Conservation (phyloP, 2,113 vertebrate species). For the Pangasianodon hypophthalmus region DNA sequence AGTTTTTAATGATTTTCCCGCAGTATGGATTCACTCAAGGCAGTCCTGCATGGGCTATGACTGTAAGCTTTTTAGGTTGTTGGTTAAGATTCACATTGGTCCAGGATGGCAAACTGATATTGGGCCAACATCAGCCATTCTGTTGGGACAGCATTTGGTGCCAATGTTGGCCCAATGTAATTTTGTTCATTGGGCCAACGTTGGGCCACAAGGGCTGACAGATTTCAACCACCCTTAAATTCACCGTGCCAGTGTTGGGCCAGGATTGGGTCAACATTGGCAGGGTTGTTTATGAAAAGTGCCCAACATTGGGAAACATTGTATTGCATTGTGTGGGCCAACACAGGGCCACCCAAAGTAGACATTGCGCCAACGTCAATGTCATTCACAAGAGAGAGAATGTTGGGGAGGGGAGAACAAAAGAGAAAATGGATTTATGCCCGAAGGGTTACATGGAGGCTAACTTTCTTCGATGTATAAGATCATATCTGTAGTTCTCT, state of each 20-base stretch:
- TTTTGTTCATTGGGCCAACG: background rate
- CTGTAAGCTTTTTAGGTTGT: background rate
- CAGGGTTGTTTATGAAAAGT: background rate
- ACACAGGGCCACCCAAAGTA: background rate
- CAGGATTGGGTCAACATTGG: background rate
- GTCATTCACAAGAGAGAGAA: background rate
- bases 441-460: background rate
- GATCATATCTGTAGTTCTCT: background rate
- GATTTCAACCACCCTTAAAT: background rate
- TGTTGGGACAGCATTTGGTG: background rate
- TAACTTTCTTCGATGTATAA: background rate
- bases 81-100: background rate
- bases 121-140: background rate
- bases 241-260: background rate
- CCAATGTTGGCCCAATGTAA: background rate
- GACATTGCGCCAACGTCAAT: background rate
- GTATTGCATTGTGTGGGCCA: background rate
- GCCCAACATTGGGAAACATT: background rate
- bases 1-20: background rate
- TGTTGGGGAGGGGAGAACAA: background rate
- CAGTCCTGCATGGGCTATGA: background rate
- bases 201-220: background rate
- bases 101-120: background rate
- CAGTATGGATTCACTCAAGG: background rate
- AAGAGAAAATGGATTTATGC: background rate